Conservation (phyloP, 2,797 vertebrate species). For the Threskiornis aethiopicus region DNA sequence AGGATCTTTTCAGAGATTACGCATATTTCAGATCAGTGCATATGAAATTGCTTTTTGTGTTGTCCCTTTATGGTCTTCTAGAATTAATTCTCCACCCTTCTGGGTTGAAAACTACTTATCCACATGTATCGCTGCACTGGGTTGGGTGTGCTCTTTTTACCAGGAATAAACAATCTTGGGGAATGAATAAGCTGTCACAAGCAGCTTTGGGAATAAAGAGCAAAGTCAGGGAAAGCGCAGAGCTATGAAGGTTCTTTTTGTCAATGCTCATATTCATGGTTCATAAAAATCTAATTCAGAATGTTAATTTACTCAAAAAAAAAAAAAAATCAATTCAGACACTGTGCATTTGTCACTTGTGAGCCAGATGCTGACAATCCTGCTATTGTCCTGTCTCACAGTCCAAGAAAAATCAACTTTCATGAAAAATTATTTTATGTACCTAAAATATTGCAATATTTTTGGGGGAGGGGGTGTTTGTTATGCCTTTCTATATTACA, state of each 20-base stretch:
- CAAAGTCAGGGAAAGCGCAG: not conserved
- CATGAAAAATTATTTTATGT: not conserved
- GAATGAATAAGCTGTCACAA: constrained; percentile 16
- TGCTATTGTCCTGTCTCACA: not conserved
- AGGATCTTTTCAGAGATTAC: not conserved
- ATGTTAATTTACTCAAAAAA: not conserved
- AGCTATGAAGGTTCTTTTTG: not conserved
- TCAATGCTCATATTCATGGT: not conserved
- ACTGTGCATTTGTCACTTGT: not conserved
- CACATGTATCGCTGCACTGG: not conserved
- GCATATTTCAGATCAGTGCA: not conserved
- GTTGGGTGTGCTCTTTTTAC: not conserved
- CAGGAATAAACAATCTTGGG: not conserved
- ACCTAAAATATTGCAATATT: not conserved
- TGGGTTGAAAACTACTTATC: not conserved
- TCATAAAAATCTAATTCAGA: constrained; percentile 19
- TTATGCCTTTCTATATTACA: not conserved
- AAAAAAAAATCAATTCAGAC: not conserved
- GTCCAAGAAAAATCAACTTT: constrained; percentile 8
- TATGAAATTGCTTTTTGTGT: not conserved
- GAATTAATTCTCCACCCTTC: not conserved
- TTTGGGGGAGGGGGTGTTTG: not conserved
- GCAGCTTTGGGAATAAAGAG: not conserved
- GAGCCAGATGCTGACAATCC: not conserved
- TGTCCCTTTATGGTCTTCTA: not conserved